phyloP scores from a whole-genome alignment of 2,888 invertebrate genomes.

The Apamea anceps region DNA sequence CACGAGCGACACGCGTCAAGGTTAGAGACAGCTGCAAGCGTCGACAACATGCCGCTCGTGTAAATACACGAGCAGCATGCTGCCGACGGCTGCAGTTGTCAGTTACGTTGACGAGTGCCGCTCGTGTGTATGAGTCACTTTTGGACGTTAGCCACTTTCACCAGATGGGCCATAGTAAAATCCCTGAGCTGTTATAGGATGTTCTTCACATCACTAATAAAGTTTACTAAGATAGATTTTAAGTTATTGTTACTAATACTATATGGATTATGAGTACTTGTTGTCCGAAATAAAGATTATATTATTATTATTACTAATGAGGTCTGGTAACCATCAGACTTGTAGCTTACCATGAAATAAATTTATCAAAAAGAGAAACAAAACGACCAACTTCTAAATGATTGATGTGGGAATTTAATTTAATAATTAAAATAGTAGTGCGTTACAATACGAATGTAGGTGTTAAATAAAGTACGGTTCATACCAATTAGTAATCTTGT shows the following conservation, averaged over 20 bases:
- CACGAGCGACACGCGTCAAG: no score
- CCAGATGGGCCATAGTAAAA: neutral
- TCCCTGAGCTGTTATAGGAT: no score
- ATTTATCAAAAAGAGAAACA: neutral
- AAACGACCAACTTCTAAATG: neutral
- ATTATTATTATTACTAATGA: neutral
- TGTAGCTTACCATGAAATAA: neutral
- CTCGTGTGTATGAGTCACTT: neutral
- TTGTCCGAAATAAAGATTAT: neutral
- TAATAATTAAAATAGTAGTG: conserved; percentile 4
- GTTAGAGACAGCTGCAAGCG: no score
- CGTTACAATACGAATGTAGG: conserved; percentile 18
- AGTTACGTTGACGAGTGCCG: neutral
- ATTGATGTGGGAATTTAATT: conserved; percentile 18
- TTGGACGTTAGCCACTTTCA: neutral
- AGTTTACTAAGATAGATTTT: neutral
- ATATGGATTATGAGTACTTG: neutral
- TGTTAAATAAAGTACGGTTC: conserved; percentile 38
- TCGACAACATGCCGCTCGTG: no score
- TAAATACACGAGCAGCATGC: neutral
- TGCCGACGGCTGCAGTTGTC: neutral
- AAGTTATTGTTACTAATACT: neutral
- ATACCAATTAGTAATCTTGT: conserved; percentile 58
- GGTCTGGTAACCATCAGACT: neutral
- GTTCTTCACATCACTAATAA: neutral